Conservation (phyloP, 2,113 vertebrate genomes). For the Gadus chalcogrammus region DNA sequence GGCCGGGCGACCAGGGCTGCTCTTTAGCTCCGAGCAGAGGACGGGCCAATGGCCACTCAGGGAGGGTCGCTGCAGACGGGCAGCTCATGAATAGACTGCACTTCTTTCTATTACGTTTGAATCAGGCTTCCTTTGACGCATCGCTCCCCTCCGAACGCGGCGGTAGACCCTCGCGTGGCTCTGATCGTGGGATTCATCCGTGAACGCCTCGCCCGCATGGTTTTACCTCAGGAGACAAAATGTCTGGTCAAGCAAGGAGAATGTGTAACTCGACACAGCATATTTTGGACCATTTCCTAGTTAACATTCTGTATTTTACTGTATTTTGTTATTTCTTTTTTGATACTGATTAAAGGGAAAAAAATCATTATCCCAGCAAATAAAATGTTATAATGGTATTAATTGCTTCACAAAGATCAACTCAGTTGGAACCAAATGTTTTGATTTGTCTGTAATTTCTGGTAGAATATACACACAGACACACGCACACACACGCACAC, state of each 20-base stretch:
- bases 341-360: too few relatives aligned
- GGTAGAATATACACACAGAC: background rate
- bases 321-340: too few relatives aligned
- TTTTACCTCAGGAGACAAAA: constrained; percentile 41
- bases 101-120: constrained; percentile 45
- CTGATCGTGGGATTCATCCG: constrained; percentile 49
- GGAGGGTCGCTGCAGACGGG: constrained; percentile 42
- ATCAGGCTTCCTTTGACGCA: constrained; percentile 45
- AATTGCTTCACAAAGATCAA: constrained; percentile 10
- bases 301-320: too few relatives aligned
- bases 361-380: too few relatives aligned
- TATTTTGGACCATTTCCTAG: too few relatives aligned
- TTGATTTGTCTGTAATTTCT: background rate
- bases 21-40: constrained; percentile 39
- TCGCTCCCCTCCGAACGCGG: constrained; percentile 33
- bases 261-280: too few relatives aligned
- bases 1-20: background rate
- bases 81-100: constrained; percentile 70
- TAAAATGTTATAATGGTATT: too few relatives aligned
- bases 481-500: constrained; percentile 11
- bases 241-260: constrained; percentile 34
- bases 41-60: constrained; percentile 43
- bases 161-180: constrained; percentile 35
- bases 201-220: background rate
- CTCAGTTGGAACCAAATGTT: constrained; percentile 8